Base-by-base conservation (phyloP, 2,888 invertebrate species). In the Cyaniris semiargus region DNA sequence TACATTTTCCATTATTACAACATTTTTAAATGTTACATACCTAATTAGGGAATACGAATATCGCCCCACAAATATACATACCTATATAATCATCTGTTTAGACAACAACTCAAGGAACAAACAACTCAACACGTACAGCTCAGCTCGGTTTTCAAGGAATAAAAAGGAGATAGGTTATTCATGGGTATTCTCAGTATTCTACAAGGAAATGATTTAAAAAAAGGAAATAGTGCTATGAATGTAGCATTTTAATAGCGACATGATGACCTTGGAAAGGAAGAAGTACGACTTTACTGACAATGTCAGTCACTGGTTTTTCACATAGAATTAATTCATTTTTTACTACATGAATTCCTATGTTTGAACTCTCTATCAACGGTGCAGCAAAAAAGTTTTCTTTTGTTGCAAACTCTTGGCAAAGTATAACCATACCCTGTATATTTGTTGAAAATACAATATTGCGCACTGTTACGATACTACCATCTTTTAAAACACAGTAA, bases 261-360 rank as follows among this genome's bases (percentile, higher is more conserved):
- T 56, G 56, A 56, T 56, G 7, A 56, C 7, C 2, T 56, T 56
- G 5, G 56, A 56, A 56, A 56, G 56, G 56, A 56, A 56, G 7
- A 56, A 56, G 7, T 56, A 56, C 2, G 2, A 56, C 56, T 56
- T 56, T 56, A 7, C 56, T n/a, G 7, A 5, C n/a, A 56, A 56
- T 56, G 56, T n/a, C 56, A 56, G 56, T 56, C 56, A n/a, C 56
- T 56, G 56, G 56, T 56, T 56, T 56, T 56, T 56, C 56, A 56
- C 56, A 56, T 56, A n/a, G 56, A 6, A 7, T 6, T 56, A 56
- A 56, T n/a, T 56, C 1, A 7, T 56, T 56, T 56, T 56, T 56
- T 56, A 56, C 56, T 7, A 56, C 7, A 56, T n/a, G 2, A 56
- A 56, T 56, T 56, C n/a, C n/a, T n/a, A 56, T 56, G 1, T 56